Evolutionary conservation across 1,140 invertebrate species (phyloP).

Genomic region (Zaprionus gabonicus): DNA sequence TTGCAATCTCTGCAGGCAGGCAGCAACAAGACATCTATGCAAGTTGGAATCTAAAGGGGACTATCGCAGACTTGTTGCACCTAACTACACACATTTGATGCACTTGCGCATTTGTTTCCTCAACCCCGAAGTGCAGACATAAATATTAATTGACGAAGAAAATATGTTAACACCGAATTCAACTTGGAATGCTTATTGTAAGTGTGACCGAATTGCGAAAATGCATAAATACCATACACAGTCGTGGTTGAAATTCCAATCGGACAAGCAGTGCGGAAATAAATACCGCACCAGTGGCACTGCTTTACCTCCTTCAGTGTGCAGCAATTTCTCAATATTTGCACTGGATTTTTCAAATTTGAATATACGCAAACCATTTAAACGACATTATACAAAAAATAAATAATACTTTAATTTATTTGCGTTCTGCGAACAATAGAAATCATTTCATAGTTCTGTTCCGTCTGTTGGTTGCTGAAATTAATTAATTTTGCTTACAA

Average conservation of each 20-base stretch:
- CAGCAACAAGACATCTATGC: slow-evolving; percentile 9
- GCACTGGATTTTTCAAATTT: background rate
- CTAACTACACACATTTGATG: slow-evolving; percentile 43
- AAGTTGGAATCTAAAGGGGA: background rate
- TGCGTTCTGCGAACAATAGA: background rate
- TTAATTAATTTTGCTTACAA: background rate
- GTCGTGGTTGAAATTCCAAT: background rate
- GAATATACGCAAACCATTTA: background rate
- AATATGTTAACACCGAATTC: slow-evolving; percentile 46
- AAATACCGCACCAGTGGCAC: background rate
- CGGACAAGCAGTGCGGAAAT: background rate
- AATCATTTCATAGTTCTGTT: background rate
- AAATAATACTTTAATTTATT: background rate
- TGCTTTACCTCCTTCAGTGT: background rate
- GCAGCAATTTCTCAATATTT: background rate
- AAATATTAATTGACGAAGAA: slow-evolving; percentile 56
- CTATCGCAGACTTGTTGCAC: slow-evolving; percentile 6
- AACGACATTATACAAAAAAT: background rate
- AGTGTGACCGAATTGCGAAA: slow-evolving; percentile 31
- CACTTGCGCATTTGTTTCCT: slow-evolving; percentile 24
- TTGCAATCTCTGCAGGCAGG: slow-evolving; percentile 32
- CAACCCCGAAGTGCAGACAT: slow-evolving; percentile 1
- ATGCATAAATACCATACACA: background rate
- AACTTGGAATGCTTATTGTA: slow-evolving; percentile 44
- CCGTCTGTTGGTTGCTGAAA: background rate